Evolutionary conservation across 2,113 vertebrate genomes (phyloP), one percentile per base, ranked within the genome.

Genomic region (Seriola aureovittata): DNA sequence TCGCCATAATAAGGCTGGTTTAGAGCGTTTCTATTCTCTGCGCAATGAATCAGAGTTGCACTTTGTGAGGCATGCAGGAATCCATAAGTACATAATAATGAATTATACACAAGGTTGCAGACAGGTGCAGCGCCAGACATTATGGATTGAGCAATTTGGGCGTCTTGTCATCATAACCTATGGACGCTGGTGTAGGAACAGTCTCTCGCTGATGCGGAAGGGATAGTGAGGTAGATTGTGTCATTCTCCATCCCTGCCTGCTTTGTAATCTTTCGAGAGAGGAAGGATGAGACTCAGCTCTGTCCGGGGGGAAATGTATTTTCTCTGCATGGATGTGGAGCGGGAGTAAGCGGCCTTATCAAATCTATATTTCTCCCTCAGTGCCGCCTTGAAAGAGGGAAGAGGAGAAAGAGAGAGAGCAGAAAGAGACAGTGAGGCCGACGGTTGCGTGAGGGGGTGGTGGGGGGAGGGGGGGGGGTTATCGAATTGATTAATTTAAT

Each of bases 71-170:
- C 64, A 32, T 48, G 82, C 84, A 58, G 58, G 78, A 79, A 89
- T 83, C 73, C 74, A 75, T 82, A 75, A 86, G 85, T 83, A 83
- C 86, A 90, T 86, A 83, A 89, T 54, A 88, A 92, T 90, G 85
- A 92, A 87, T 89, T 87, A 88, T 84, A 81, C 70, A 84, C 73
- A 44, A 76, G 85, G 38, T 65, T 29, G 75, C 73, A 71, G 85
- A 82, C 88, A 77, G 78, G 55, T 72, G 79, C 77, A 77, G 76
- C 72, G 72, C 36, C 54, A 63, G 42, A 48, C 62, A 0, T 69
- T 81, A 86, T 82, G 80, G 89, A 90, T 70, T 12, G 73, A 81
- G 83, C 85, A 48, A 80, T 88, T 83, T 84, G 72, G 73, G 80
- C 82, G 77, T 25, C 52, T 25, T 82, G 84, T 84, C 91, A 67